These are phyloP conservation scores for Cladopsammia gracilis DNA, from an alignment of 64 coral and sea anemone genomes.

Conservation along the genomic window DNA sequence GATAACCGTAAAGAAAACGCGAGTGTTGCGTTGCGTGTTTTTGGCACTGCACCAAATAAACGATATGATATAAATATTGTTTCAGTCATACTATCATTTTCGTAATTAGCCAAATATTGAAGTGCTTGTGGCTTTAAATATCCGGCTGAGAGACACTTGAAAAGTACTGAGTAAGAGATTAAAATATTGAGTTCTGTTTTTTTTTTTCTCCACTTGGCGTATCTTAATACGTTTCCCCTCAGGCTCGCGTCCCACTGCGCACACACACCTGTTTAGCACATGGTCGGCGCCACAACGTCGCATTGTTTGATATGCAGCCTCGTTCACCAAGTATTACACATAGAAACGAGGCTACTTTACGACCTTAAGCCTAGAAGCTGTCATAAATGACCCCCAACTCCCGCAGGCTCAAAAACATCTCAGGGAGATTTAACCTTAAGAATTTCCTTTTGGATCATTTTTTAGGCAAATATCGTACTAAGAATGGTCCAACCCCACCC, in stretches of 20 bases:
- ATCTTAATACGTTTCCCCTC: not conserved
- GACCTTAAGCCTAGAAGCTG: too few relatives aligned
- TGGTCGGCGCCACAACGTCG: not conserved
- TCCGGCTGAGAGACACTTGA: not conserved
- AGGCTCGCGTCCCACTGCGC: not conserved
- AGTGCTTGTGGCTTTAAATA: not conserved
- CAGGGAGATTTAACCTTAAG: too few relatives aligned
- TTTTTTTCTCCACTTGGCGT: not conserved
- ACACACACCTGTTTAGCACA: not conserved
- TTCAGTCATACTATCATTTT: not conserved
- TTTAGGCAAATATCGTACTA: too few relatives aligned
- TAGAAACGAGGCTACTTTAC: too few relatives aligned
- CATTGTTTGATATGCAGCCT: too few relatives aligned
- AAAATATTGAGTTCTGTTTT: not conserved
- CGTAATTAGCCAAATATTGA: not conserved
- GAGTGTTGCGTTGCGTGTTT: not conserved
- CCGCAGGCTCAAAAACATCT: too few relatives aligned
- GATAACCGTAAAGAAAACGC: not conserved
- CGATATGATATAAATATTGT: not conserved
- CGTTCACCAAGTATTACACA: too few relatives aligned
- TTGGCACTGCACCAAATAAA: not conserved
- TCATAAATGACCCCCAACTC: too few relatives aligned
- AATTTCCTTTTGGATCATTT: too few relatives aligned
- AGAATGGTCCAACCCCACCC: too few relatives aligned
- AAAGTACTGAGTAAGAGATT: not conserved